A percentile compares a stretch with the other conserved stretches of the same genome.
Conservation (phyloP, 2,797 vertebrate genomes). For the Bradypodion pumilum region DNA sequence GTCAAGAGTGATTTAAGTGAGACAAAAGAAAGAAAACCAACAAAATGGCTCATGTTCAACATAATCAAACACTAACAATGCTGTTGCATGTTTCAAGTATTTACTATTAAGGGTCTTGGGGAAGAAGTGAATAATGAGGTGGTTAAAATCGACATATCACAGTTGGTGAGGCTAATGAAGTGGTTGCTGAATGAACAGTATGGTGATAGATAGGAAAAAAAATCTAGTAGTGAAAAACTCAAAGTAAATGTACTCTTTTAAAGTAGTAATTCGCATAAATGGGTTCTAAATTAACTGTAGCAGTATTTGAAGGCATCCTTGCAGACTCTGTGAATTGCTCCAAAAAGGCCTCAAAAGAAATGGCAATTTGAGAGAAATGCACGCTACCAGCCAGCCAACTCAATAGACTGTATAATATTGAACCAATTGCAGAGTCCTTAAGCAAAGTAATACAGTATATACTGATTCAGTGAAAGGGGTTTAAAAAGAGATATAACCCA, state of each 20-base stretch:
- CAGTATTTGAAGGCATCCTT: neutral
- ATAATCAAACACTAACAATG: neutral
- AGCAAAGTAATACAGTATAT: neutral
- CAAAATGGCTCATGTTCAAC: neutral
- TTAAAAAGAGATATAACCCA: constrained; percentile 1
- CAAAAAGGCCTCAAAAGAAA: neutral
- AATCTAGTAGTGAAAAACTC: neutral
- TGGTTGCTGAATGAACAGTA: neutral
- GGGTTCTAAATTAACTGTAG: constrained; percentile 22
- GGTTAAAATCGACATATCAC: constrained; percentile 13
- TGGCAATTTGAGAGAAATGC: constrained; percentile 1
- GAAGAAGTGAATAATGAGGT: constrained; percentile 3
- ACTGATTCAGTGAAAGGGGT: constrained; percentile 14
- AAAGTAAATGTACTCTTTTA: neutral
- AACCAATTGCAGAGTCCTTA: neutral
- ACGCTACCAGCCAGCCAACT: neutral
- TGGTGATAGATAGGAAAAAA: fast-evolving
- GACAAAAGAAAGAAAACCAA: constrained; percentile 25
- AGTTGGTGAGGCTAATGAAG: neutral
- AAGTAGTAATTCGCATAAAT: neutral
- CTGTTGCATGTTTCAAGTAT: neutral
- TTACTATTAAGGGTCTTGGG: constrained; percentile 16
- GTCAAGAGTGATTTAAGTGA: constrained; percentile 1
- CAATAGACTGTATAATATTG: constrained; percentile 6
- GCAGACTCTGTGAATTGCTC: neutral